These are phyloP conservation scores for Stictocephala bisonia DNA, from an alignment of 2,888 invertebrate genomes.

Conservation along the genomic window DNA sequence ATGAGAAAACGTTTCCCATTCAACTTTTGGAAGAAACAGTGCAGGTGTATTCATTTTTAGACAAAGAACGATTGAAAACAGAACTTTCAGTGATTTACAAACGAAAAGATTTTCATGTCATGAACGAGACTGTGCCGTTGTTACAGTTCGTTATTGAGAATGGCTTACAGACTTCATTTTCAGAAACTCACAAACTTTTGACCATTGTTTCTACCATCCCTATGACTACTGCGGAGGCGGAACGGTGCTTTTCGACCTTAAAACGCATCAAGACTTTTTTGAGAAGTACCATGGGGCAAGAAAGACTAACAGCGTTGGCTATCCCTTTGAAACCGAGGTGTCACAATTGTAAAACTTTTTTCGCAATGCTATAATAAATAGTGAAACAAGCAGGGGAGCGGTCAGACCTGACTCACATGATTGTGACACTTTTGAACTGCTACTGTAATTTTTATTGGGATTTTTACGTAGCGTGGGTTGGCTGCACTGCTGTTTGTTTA, in stretches of 20 bases:
- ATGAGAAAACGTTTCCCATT: background rate
- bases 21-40: background rate
- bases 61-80: background rate
- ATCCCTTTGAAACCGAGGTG: too few relatives aligned
- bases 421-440: too few relatives aligned
- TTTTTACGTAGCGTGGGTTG: too few relatives aligned
- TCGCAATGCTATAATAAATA: too few relatives aligned
- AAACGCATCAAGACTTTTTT: slow-evolving; percentile 59
- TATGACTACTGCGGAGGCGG: slow-evolving; percentile 55
- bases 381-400: too few relatives aligned
- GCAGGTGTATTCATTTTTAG: background rate
- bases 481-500: too few relatives aligned
- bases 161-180: slow-evolving; percentile 54
- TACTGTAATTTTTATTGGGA: too few relatives aligned
- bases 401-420: too few relatives aligned
- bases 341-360: too few relatives aligned
- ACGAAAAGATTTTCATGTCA: background rate
- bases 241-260: slow-evolving; percentile 57
- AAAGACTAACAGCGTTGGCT: slow-evolving; percentile 57
- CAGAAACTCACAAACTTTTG: slow-evolving; percentile 58
- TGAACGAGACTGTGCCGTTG: background rate
- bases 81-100: slow-evolving; percentile 10
- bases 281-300: slow-evolving; percentile 57
- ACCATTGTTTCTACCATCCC: slow-evolving; percentile 48
- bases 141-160: background rate